phyloP scores from a whole-genome alignment of 2,888 invertebrate genomes.

The Napeogenes inachia region DNA sequence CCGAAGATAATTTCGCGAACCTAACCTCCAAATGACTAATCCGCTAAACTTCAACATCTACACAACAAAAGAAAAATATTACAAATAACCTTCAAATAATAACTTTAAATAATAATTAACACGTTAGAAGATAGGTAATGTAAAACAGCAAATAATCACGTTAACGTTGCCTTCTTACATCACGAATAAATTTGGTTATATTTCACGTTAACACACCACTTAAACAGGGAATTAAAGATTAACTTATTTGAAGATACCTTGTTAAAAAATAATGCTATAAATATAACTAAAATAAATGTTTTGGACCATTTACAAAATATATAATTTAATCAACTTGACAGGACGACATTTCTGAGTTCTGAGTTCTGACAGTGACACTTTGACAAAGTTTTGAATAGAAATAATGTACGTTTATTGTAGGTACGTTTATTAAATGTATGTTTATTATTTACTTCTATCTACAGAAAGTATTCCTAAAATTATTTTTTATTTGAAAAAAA shows the following conservation, averaged over 20 bases:
- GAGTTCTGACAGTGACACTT: no score
- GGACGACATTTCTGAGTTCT: slow-evolving; percentile 6
- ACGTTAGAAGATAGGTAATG: slow-evolving; percentile 9
- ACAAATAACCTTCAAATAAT: background rate
- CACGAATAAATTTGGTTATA: slow-evolving; percentile 38
- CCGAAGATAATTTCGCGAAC: slow-evolving; percentile 54
- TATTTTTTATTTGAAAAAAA: no score
- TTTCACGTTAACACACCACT: slow-evolving; percentile 27
- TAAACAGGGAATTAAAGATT: slow-evolving; percentile 12
- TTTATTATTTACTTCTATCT: no score
- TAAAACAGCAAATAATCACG: slow-evolving; percentile 31
- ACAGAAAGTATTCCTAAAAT: no score
- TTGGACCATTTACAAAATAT: slow-evolving; percentile 45
- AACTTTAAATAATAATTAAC: slow-evolving; percentile 5
- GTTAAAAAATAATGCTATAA: slow-evolving; percentile 8
- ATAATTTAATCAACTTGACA: slow-evolving; percentile 31
- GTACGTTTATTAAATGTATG: no score
- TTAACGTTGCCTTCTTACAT: slow-evolving; percentile 58
- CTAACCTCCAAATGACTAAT: slow-evolving; percentile 73
- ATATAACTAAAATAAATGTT: slow-evolving; percentile 28
- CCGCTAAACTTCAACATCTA: slow-evolving; percentile 75
- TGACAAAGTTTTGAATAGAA: background rate
- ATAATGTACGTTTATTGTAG: no score
- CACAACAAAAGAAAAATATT: background rate
- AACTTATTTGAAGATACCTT: slow-evolving; percentile 20